Percentiles rank a stretch among this genome's conserved stretches.
phyloP scores from a whole-genome alignment of 2,888 invertebrate genomes.

The Drosophila aldrichi region DNA sequence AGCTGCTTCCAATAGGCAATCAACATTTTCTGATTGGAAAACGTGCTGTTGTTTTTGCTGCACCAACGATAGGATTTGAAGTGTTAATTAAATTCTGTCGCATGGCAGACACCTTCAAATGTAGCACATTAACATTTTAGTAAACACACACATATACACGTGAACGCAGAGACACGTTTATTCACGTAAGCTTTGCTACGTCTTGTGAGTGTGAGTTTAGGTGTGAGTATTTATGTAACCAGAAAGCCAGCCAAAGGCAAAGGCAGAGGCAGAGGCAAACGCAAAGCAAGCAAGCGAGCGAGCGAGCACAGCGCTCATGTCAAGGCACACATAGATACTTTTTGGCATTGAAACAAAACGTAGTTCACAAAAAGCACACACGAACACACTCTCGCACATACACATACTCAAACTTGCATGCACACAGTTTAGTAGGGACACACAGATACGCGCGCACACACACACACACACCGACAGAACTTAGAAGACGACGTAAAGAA shows the following conservation, averaged over 20 bases:
- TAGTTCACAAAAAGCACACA: slow-evolving; percentile 76
- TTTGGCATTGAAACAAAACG: slow-evolving; percentile 82
- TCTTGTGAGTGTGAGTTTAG: slow-evolving; percentile 27
- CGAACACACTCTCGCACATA: slow-evolving; percentile 19
- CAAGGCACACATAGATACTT: slow-evolving; percentile 71
- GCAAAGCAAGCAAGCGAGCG: slow-evolving; percentile 4
- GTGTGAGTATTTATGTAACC: slow-evolving; percentile 77
- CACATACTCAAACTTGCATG: slow-evolving; percentile 18
- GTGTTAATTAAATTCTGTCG: slow-evolving; percentile 71
- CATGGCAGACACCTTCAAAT: slow-evolving; percentile 29
- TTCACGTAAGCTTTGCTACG: slow-evolving; percentile 6
- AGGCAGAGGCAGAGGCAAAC: background rate
- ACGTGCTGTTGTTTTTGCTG: slow-evolving; percentile 27
- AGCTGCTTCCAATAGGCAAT: slow-evolving; percentile 36
- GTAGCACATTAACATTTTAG: slow-evolving; percentile 41
- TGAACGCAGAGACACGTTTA: slow-evolving; percentile 1
- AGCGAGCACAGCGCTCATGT: slow-evolving; percentile 56
- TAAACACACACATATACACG: slow-evolving; percentile 33
- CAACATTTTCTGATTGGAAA: slow-evolving; percentile 43
- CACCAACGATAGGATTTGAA: slow-evolving; percentile 32
- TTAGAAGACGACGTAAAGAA: slow-evolving; percentile 62
- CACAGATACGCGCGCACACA: slow-evolving; percentile 39
- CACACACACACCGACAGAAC: slow-evolving; percentile 42
- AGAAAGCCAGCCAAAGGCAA: slow-evolving; percentile 53
- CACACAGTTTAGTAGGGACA: background rate